phyloP scores from a whole-genome alignment of 2,888 invertebrate genomes.

The Uropetala carovei region DNA sequence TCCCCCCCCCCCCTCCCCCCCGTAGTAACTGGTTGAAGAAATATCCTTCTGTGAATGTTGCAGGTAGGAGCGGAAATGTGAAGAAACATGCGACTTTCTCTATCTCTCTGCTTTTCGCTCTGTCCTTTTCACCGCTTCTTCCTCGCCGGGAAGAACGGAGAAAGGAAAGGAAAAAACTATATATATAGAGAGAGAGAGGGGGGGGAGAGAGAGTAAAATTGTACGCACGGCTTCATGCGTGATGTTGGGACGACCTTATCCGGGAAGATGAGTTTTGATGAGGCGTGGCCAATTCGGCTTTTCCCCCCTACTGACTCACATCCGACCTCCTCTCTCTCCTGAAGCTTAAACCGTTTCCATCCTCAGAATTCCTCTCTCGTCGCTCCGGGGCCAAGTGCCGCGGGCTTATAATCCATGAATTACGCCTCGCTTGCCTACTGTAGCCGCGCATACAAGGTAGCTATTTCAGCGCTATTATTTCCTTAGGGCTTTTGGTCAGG shows the following conservation, averaged over 20 bases:
- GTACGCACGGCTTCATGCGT: background rate
- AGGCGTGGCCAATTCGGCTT: constrained; percentile 41
- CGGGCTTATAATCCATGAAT: too few relatives aligned
- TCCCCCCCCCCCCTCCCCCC: too few relatives aligned
- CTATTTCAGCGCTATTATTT: background rate
- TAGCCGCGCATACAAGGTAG: too few relatives aligned
- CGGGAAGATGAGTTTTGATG: constrained; percentile 37
- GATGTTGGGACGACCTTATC: background rate
- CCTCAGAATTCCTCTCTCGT: background rate
- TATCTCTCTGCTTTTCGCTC: too few relatives aligned
- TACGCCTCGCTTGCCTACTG: too few relatives aligned
- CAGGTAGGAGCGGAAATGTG: too few relatives aligned
- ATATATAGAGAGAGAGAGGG: background rate
- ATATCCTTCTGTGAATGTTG: too few relatives aligned
- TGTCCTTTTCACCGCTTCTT: background rate
- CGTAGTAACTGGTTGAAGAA: too few relatives aligned
- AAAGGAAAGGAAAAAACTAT: background rate
- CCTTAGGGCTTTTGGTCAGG: background rate
- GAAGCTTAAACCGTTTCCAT: background rate
- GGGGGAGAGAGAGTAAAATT: background rate
- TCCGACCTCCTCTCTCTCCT: background rate
- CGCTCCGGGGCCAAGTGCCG: background rate
- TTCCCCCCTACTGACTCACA: background rate
- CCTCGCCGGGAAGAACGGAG: background rate
- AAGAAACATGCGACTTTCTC: too few relatives aligned